Percentiles rank a stretch among this genome's conserved stretches.
Evolutionary conservation across 2,888 invertebrate species (phyloP).

Genomic region (Diarsia brunnea): DNA sequence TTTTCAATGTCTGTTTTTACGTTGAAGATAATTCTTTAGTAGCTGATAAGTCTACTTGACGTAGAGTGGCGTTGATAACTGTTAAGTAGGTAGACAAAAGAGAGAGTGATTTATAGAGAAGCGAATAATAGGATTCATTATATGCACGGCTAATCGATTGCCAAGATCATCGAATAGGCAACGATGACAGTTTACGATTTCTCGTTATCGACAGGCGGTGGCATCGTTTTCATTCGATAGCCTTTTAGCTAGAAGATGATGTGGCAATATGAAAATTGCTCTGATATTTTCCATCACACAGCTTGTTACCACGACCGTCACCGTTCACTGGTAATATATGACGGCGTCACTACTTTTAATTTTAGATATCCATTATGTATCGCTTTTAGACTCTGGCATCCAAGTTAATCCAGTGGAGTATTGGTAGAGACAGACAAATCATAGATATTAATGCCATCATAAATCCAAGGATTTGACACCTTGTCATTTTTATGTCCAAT

Average conservation of each 20-base stretch:
- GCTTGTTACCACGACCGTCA: slow-evolving; percentile 19
- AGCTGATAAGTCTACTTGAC: slow-evolving; percentile 27
- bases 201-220: slow-evolving; percentile 13
- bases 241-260: slow-evolving; percentile 46
- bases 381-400: background rate
- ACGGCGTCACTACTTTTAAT: slow-evolving; percentile 20
- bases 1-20: slow-evolving; percentile 41
- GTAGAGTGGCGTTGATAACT: slow-evolving; percentile 16
- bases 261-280: slow-evolving; percentile 57
- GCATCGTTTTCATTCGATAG: slow-evolving; percentile 34
- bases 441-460: slow-evolving; percentile 29
- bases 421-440: slow-evolving; percentile 33
- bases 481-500: slow-evolving; percentile 21
- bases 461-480: slow-evolving; percentile 19
- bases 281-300: slow-evolving; percentile 37
- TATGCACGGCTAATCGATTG: slow-evolving; percentile 28
- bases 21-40: slow-evolving; percentile 25
- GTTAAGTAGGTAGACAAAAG: slow-evolving; percentile 17
- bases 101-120: slow-evolving; percentile 23
- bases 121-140: slow-evolving; percentile 24
- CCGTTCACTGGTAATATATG: slow-evolving; percentile 17
- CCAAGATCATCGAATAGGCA: slow-evolving; percentile 55
- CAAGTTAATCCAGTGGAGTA: background rate
- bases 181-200: slow-evolving; percentile 47
- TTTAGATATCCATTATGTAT: slow-evolving; percentile 23